Evolutionary conservation across 2,113 vertebrate species (phyloP).

Genomic region (Mohoua ochrocephala): DNA sequence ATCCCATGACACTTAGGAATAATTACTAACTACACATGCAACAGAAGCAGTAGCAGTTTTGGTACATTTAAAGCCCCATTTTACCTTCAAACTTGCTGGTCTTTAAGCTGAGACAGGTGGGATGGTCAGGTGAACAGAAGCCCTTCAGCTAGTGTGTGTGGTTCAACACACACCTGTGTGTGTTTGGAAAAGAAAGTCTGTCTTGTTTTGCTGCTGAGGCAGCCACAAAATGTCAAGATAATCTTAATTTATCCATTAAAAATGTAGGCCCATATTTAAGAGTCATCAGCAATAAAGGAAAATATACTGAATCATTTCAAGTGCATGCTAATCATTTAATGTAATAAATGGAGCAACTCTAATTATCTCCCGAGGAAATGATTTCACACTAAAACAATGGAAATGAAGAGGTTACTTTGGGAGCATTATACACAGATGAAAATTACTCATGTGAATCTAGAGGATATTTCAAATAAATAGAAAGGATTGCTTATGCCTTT

Average conservation of each 20-base stretch:
- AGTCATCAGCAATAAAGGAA: constrained; percentile 82
- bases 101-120: constrained; percentile 61
- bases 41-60: constrained; percentile 30
- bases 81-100: constrained; percentile 1
- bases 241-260: constrained; percentile 79
- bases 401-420: constrained; percentile 78
- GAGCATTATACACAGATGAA: constrained; percentile 73
- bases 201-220: constrained; percentile 68
- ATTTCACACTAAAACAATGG: constrained; percentile 87
- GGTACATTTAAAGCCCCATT: not conserved
- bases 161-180: constrained; percentile 68
- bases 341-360: constrained; percentile 86
- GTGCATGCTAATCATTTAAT: constrained; percentile 85
- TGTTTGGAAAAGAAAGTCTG: constrained; percentile 70
- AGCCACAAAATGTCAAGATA: constrained; percentile 73
- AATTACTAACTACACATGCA: not conserved
- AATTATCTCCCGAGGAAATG: constrained; percentile 86
- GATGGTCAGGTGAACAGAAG: constrained; percentile 28
- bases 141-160: constrained; percentile 24
- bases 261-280: constrained; percentile 79
- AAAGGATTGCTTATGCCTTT: constrained; percentile 23
- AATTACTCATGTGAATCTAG: constrained; percentile 72
- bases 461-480: constrained; percentile 58
- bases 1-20: constrained; percentile 11
- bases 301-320: constrained; percentile 83